Evolutionary conservation across 2,888 invertebrate species (phyloP), one percentile per base, ranked within the genome.

Genomic region (Tanytarsus gracilentus): DNA sequence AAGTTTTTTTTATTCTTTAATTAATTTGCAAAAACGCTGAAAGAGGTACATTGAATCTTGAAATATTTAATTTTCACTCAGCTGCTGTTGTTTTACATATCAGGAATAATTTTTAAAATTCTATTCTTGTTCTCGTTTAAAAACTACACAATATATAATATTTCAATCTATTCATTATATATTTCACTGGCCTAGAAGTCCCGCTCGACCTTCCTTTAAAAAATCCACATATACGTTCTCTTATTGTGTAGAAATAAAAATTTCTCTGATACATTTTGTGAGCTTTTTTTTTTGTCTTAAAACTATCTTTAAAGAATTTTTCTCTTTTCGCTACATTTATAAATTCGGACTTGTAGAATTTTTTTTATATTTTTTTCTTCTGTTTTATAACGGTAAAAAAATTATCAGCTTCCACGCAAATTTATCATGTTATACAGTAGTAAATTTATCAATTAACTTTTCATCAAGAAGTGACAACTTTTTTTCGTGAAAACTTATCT

Each of bases 291-390:
- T 55, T 18, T 11, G 9, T 11, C 33, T 33, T n/a, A n/a, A n/a
- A n/a, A n/a, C 33, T 33, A 11, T 33, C 33, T 26, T 36, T 25
- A n/a, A 25, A 40, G 39, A 40, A n/a, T 44, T 58, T 44, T 58
- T 48, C n/a, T 30, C 16, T n/a, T 18, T 27, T 16, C 21, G 18
- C 66, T 67, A 67, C 65, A 66, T 65, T 66, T 66, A 66, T 67
- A 67, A 67, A 67, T 67, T 67, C 67, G 67, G 67, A 66, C 67
- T 66, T 65, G 65, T 63, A 44, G 44, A 62, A 58, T 58, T 59
- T 60, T 59, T 62, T 36, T 59, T 64, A 64, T 61, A 62, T 64
- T 63, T 65, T 33, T 23, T 53, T 27, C 48, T 16, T 29, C 29
- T 25, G 5, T 8, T 50, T 30, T 29, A 21, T 30, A 25, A 30